Evolutionary conservation across 2,797 vertebrate species (phyloP).

Genomic region (Micrastur ruficollis): DNA sequence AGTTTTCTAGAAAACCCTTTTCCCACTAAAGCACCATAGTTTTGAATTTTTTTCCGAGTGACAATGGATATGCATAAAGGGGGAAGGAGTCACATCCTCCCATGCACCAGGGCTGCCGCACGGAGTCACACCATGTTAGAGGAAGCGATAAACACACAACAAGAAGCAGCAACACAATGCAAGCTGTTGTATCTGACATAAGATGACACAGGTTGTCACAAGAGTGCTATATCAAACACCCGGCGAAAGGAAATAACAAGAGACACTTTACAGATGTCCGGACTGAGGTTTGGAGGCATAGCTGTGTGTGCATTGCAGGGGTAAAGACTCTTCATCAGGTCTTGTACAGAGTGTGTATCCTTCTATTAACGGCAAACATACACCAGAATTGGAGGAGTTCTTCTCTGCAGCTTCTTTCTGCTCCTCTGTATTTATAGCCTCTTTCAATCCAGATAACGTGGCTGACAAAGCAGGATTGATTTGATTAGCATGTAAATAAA

Average conservation of each 20-base stretch:
- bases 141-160: fast-evolving
- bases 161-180: neutral
- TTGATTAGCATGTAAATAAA: constrained; percentile 59
- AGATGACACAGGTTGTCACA: constrained; percentile 14
- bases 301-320: neutral
- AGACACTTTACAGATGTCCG: neutral
- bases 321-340: neutral
- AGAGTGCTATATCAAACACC: neutral
- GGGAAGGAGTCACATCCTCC: neutral
- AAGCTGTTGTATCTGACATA: neutral
- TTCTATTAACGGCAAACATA: neutral
- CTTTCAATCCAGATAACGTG: constrained; percentile 29
- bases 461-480: constrained; percentile 56
- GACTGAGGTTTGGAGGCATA: neutral
- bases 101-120: fast-evolving
- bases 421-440: constrained; percentile 48
- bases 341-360: neutral
- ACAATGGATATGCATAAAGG: neutral
- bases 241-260: neutral
- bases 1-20: neutral
- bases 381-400: neutral
- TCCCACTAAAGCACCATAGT: neutral
- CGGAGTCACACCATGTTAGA: fast-evolving
- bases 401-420: constrained; percentile 16
- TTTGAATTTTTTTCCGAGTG: neutral